Base-by-base conservation (phyloP, 2,113 vertebrate genomes). In the Neopipo cinnamomea region DNA sequence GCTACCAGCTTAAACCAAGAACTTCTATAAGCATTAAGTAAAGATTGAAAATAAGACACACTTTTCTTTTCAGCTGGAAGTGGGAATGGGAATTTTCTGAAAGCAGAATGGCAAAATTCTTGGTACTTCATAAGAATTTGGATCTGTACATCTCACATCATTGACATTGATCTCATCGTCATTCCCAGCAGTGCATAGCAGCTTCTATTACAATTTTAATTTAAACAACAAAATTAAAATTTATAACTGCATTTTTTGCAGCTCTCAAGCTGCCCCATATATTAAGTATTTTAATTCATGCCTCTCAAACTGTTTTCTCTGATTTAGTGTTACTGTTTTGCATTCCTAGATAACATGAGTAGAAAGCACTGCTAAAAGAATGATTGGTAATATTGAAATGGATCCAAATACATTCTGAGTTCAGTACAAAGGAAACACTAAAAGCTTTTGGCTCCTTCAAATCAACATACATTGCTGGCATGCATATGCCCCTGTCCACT, bases 281-380 rank as follows among this genome's bases (percentile, higher is more conserved):
- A 93, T 89, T 91, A 96, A 88, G 74, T 81, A 97, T 93, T 96
- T 90, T 92, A 97, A 95, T 93, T 93, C 85, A 92, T 88, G 89
- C 91, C 88, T 94, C 93, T 95, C 93, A 95, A 97, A 97, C 92
- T 96, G 92, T 74, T 94, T 95, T 86, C 75, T 59, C 84, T 87
- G 95, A 95, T 95, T 95, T 93, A 95, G 78, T 75, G 68, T 83
- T 92, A 83, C 94, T 92, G 80, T 65, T 96, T 95, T 95, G 90
- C 94, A 97, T 97, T 94, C 91, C 88, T 82, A 93, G 91, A 96
- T 94, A 96, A 96, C 65, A n/a, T 8, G 17, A 96, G 88, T 75
- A 86, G 88, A 95, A 96, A 89, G 85, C 52, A 68, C 42, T 84
- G 75, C 88, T 88, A 61, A 56, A 86, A 90, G 93, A 92, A 84